Percentiles rank a stretch among this genome's conserved stretches.
These are phyloP conservation scores for Geopemphigus sp. DNA, from an alignment of 1,140 invertebrate species.

Conservation along the genomic window DNA sequence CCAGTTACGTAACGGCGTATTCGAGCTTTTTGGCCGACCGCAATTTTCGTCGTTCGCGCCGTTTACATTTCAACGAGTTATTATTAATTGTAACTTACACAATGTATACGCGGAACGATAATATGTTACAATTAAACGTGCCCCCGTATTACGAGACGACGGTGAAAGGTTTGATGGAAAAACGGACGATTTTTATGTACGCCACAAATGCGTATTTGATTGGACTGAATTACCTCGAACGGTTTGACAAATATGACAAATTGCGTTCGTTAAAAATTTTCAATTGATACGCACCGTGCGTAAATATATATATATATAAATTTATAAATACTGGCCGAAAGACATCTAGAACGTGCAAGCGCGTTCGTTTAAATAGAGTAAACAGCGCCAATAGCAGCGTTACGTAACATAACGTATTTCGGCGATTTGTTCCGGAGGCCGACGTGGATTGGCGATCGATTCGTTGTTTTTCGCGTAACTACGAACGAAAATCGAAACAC, in stretches of 20 bases:
- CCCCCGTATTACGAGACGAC: background rate
- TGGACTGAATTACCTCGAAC: slow-evolving; percentile 29
- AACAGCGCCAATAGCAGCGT: too few species aligned
- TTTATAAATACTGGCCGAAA: too few species aligned
- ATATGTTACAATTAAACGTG: slow-evolving; percentile 35
- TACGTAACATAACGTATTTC: background rate
- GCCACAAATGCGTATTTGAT: slow-evolving; percentile 14
- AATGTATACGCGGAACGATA: background rate
- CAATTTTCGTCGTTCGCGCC: background rate
- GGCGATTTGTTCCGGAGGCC: too few species aligned
- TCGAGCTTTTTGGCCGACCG: background rate
- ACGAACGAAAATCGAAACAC: background rate
- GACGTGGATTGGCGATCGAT: background rate
- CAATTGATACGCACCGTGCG: background rate
- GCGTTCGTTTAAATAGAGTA: background rate
- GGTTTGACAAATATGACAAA: slow-evolving; percentile 24
- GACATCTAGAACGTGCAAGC: background rate
- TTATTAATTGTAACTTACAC: background rate
- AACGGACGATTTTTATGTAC: background rate
- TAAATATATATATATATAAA: too few species aligned
- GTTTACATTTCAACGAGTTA: too few species aligned
- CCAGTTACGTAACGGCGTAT: too few species aligned
- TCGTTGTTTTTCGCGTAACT: background rate
- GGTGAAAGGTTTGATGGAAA: background rate
- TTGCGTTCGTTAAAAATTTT: background rate